Evolutionary conservation across 2,113 vertebrate genomes (phyloP), one percentile per base, ranked within the genome.

Genomic region (Chroicocephalus ridibundus): DNA sequence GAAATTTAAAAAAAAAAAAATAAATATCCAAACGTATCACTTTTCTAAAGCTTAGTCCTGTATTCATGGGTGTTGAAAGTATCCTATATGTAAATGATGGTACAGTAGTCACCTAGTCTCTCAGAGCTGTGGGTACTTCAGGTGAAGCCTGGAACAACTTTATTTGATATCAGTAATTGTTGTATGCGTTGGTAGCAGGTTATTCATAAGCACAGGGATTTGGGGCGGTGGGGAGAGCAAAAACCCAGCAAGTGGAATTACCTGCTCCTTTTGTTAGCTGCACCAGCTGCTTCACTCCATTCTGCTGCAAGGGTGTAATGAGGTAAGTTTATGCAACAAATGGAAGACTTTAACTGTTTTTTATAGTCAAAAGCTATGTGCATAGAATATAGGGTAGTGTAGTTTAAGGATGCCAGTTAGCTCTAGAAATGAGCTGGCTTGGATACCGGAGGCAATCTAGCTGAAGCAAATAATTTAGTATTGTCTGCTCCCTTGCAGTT

Each of bases 121-220:
- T 90, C 95, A 88, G 78, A 95, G 91, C 89, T 62, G 40, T 55
- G 54, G 54, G 66, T 87, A 34, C 54, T 82, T 93, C n/a, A 89
- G 0, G 46, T 82, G 66, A n/a, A 78, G 49, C 71, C 65, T 72
- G 46, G 36, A 87, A 64, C 74, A 91, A 26, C 40, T 87, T 62
- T 8, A 31, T 61, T 32, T 62, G 68, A 4, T 66, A 66, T 34
- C 22, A 26, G 31, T 72, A 72, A 44, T 29, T 3, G 40, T 19
- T 61, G 2, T 66, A 1, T 61, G 22, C 29, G 38, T 66, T 74
- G 38, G 60, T 66, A 69, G 62, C 4, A 32, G 4, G 24, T 13
- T 49, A 36, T 79, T 76, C 5, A 7, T 55, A 54, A 65, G 26
- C 27, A 3, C 17, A 8, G 62, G 49, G 57, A 44, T 29, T 25